Base-by-base conservation (phyloP, 1,140 invertebrate species). In the Trachymyrmex septentrionalis region DNA sequence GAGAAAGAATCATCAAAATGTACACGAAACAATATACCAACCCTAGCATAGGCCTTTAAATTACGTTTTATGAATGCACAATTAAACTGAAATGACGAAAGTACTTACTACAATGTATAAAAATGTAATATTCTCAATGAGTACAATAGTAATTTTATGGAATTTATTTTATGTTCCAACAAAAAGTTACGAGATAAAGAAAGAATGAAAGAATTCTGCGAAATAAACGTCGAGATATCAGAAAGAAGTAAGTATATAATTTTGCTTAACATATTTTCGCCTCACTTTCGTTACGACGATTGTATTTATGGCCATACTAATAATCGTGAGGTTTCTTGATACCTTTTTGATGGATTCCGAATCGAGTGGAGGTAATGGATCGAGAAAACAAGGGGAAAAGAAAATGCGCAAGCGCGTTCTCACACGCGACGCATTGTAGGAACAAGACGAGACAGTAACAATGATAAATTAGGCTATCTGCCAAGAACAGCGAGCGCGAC, bases 381-480 rank as follows among this genome's bases (percentile, higher is more conserved):
- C 80, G 66, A 57, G 78, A 69, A 38, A 69, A 48, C 38, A 14
- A 16, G 76, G 24, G 30, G 34, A 24, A 9, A 50, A 82, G 67
- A 82, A 82, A 82, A 82, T 50, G 55, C 24, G 9, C 7, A 57
- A 75, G 38, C 69, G 69, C 69, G 55, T 63, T 84, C 53, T 61
- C 80, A 84, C 80, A 61, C 69, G 80, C 80, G 80, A 84, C 55
- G 75, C 71, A 50, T 86, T 81, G 50, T 81, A 81, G 84, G 61
- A 76, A 75, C 80, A 85, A 67, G 67, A 76, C 81, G 82, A 85
- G 81, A 87, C 71, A 72, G 72, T 87, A 87, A 87, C 81, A 87
- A 87, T 87, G 86, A 87, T 87, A 87, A 87, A 87, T 87, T 87
- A 87, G 81, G 71, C 86, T 85, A 66, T 57, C 86, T 69, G 81